Conservation (phyloP, 2,113 vertebrate genomes). For the Podarcis cretensis region DNA sequence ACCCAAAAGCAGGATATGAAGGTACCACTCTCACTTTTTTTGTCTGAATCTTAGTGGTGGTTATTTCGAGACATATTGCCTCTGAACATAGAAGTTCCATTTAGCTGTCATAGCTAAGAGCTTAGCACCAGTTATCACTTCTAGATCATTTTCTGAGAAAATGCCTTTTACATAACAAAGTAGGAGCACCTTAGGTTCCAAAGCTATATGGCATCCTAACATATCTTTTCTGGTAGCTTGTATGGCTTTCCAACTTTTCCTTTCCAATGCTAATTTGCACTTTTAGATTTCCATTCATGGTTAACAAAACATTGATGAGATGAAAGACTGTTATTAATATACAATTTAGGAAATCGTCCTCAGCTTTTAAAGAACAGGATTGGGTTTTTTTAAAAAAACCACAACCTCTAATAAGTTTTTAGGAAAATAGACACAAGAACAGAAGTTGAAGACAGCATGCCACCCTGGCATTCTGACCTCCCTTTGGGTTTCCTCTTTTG, state of each 20-base stretch:
- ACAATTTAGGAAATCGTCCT: background rate
- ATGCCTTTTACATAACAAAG: no score
- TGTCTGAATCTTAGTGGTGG: background rate
- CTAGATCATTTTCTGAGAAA: no score
- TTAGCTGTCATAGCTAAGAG: background rate
- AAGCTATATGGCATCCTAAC: background rate
- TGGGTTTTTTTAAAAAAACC: background rate
- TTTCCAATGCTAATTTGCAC: background rate
- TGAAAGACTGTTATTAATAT: background rate
- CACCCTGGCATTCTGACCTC: background rate
- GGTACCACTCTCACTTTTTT: background rate
- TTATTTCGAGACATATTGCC: background rate
- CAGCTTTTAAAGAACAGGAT: background rate
- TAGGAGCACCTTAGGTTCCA: no score
- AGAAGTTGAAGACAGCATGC: background rate
- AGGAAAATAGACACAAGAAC: fast-evolving
- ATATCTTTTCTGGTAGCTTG: background rate
- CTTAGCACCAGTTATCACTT: background rate
- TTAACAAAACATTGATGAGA: background rate
- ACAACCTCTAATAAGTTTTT: background rate
- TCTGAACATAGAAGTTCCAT: background rate
- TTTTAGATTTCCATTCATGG: background rate
- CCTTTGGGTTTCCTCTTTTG: background rate
- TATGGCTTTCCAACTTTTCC: no score
- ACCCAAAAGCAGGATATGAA: background rate